Evolutionary conservation across 2,888 invertebrate species (phyloP), one percentile per base, ranked within the genome.

Genomic region (Xylota segnis): DNA sequence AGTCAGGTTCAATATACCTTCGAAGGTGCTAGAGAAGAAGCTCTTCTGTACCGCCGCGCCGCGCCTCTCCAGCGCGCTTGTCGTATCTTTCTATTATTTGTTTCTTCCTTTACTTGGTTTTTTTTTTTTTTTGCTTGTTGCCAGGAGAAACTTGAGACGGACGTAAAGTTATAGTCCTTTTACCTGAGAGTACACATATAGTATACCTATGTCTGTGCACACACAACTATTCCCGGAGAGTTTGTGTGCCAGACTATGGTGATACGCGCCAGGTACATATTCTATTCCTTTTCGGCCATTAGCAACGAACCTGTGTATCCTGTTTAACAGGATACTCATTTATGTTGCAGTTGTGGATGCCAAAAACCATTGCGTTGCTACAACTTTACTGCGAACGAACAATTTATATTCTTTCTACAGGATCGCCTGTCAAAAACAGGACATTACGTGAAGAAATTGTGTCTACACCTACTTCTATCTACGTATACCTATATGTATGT

Each of bases 1-100:
- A 59, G 52, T 32, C 79, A 79, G 84, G 84, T 84, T 84, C 84
- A 84, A 84, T 79, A 84, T 71, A 84, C 84, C 79, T 84, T 84
- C 65, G 84, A 84, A 84, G 84, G 84, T 79, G 84, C 84, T 84
- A 84, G 32, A 82, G 12, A 65, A 63, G 68, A 74, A 79, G 63
- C 79, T 75, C 84, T 75, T 79, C 63, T 63, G 5, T 7, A 32
- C 32, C 7, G 32, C 32, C 32, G 59, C 23, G 23, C 23, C 23
- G 23, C 23, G 23, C 56, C 29, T 68, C 63, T 10, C 47, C 14
- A 12, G 12, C 14, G 12, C 14, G 61, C 65, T 63, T 45, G 45
- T 83, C 72, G 6, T 78, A 58, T 82, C 70, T 82, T 68, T 82
- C 61, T 71, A 66, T 66, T 66, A 63, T 75, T 63, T 74, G 65